Conservation (phyloP, 2,113 vertebrate genomes). For the Misgurnus mizolepis region DNA sequence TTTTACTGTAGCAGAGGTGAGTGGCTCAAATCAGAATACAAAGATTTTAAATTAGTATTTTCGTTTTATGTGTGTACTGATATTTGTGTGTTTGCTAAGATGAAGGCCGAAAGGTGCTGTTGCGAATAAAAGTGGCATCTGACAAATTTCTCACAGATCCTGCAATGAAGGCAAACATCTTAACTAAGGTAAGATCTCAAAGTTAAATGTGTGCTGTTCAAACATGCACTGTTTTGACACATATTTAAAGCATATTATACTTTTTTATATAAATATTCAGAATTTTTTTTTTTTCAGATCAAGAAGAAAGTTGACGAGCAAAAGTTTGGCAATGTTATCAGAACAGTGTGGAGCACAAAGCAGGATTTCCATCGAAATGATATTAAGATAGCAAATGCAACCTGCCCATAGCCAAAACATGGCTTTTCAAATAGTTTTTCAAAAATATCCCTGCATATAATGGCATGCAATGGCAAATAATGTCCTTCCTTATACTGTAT, state of each 20-base stretch:
- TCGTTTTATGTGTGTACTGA: neutral
- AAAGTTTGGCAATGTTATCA: neutral
- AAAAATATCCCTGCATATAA: too few relatives aligned
- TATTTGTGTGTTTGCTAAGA: neutral
- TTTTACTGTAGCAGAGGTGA: conserved; percentile 20
- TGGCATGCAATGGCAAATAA: neutral
- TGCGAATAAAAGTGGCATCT: neutral
- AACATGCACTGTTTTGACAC: too few relatives aligned
- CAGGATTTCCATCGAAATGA: neutral
- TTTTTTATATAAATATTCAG: too few relatives aligned
- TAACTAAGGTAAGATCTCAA: neutral
- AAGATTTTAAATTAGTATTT: neutral
- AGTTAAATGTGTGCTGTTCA: too few relatives aligned
- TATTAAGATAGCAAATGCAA: neutral
- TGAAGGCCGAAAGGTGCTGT: conserved; percentile 4
- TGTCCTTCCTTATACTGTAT: neutral
- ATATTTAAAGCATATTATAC: too few relatives aligned
- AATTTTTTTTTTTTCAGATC: conserved; percentile 18
- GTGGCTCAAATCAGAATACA: neutral
- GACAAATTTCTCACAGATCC: neutral
- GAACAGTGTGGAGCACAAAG: neutral
- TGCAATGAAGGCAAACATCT: neutral
- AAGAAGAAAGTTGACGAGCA: neutral
- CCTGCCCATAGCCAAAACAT: neutral
- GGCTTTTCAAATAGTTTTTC: too few relatives aligned